A percentile compares a stretch with the other conserved stretches of the same genome.
Conservation (phyloP, 2,888 invertebrate genomes). For the Dolomedes plantarius region DNA sequence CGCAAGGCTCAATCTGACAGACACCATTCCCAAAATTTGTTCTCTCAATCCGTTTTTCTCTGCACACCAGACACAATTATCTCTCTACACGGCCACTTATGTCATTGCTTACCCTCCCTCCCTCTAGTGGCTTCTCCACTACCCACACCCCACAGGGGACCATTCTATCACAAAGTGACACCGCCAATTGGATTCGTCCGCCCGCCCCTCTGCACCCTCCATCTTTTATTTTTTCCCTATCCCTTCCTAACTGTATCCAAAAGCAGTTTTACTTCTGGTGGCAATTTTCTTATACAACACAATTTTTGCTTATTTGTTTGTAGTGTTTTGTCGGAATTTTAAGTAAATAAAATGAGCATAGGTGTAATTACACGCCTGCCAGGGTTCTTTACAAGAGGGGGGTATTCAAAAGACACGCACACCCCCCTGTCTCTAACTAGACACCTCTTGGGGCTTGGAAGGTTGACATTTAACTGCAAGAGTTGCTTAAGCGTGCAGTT, state of each 20-base stretch:
- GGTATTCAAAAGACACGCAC: slow-evolving; percentile 24
- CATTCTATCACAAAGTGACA: slow-evolving; percentile 65
- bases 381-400: slow-evolving; percentile 35
- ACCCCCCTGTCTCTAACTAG: neutral
- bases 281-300: slow-evolving; percentile 12
- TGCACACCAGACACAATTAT: slow-evolving; percentile 64
- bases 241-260: neutral
- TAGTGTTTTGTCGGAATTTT: slow-evolving; percentile 45
- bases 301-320: slow-evolving; percentile 43
- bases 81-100: slow-evolving; percentile 71
- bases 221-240: slow-evolving; percentile 7
- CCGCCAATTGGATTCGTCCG: slow-evolving; percentile 68
- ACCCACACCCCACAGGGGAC: slow-evolving; percentile 46
- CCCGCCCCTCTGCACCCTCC: neutral
- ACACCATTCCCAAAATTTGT: slow-evolving; percentile 59
- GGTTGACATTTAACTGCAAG: slow-evolving; percentile 18
- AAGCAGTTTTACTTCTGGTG: neutral
- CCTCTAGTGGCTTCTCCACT: slow-evolving; percentile 1
- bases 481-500: neutral
- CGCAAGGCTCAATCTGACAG: slow-evolving; percentile 62
- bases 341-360: slow-evolving; percentile 57
- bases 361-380: slow-evolving; percentile 71
- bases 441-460: slow-evolving; percentile 26
- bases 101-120: slow-evolving; percentile 50
- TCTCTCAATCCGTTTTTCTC: slow-evolving; percentile 44